These are phyloP conservation scores for Augochlora pura DNA, from an alignment of 1,140 invertebrate species.

Conservation along the genomic window DNA sequence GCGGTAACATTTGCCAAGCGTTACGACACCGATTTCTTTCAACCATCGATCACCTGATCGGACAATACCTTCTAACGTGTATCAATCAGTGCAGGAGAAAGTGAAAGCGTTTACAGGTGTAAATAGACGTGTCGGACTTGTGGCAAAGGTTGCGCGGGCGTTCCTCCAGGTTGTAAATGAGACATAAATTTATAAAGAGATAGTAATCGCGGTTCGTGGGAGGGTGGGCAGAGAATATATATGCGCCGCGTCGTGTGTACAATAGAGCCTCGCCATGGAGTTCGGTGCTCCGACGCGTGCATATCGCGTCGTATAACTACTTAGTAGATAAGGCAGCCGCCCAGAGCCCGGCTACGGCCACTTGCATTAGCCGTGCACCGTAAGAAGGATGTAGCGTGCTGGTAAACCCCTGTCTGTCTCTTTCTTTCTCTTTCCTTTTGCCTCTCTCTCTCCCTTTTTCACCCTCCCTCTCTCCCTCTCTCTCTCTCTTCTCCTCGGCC, in stretches of 20 bases:
- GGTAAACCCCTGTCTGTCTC: not conserved
- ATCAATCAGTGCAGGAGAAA: too few species aligned
- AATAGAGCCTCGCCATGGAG: slow-evolving; percentile 3
- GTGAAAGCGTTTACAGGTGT: too few species aligned
- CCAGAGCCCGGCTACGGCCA: not conserved
- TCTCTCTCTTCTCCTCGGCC: too few species aligned
- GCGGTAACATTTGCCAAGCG: too few species aligned
- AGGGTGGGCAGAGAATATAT: not conserved
- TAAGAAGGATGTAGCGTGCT: not conserved
- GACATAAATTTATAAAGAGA: slow-evolving; percentile 33
- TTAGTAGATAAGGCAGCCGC: slow-evolving; percentile 33
- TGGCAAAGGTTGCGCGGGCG: too few species aligned
- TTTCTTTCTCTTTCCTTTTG: too few species aligned
- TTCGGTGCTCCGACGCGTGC: slow-evolving; percentile 27
- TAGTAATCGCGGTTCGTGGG: slow-evolving; percentile 27
- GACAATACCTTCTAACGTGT: too few species aligned
- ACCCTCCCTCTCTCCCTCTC: too few species aligned
- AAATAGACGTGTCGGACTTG: too few species aligned
- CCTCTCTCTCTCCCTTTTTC: too few species aligned
- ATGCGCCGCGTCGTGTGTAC: slow-evolving; percentile 1
- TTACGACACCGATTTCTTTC: too few species aligned
- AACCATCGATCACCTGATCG: too few species aligned
- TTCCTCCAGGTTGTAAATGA: not conserved
- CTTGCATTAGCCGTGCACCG: not conserved
- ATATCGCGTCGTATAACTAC: slow-evolving; percentile 34